A percentile compares a stretch with the other conserved stretches of the same genome.
These are phyloP conservation scores for Scomber scombrus DNA, from an alignment of 2,113 vertebrate species.

Conservation along the genomic window DNA sequence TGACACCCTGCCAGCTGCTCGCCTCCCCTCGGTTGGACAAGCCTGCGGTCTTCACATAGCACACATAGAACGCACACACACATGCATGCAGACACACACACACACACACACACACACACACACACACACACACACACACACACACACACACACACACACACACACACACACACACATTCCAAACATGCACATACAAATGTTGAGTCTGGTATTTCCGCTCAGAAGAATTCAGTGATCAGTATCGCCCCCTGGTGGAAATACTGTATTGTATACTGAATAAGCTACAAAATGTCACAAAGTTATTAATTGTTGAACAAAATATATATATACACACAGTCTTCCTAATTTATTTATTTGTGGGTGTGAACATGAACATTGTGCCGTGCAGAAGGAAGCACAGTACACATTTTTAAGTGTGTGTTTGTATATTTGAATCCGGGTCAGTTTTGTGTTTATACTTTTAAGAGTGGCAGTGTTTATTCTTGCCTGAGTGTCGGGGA, in stretches of 20 bases:
- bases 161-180: slow-evolving; percentile 37
- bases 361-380: background rate
- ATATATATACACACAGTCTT: background rate
- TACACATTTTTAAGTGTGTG: background rate
- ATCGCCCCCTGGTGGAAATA: slow-evolving; percentile 60
- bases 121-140: slow-evolving; percentile 19
- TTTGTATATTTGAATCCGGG: background rate
- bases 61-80: slow-evolving; percentile 59
- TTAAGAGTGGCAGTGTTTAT: slow-evolving; percentile 4
- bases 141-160: slow-evolving; percentile 36
- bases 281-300: too few species aligned
- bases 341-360: background rate
- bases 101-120: slow-evolving; percentile 29
- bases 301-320: too few species aligned
- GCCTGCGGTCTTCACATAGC: slow-evolving; percentile 60
- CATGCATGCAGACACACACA: too few species aligned
- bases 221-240: background rate
- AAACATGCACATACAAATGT: slow-evolving; percentile 55
- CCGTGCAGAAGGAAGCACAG: too few species aligned
- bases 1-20: slow-evolving; percentile 77
- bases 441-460: background rate
- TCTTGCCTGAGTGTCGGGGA: background rate
- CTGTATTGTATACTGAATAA: background rate
- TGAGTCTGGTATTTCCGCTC: slow-evolving; percentile 15
- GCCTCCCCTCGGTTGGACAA: slow-evolving; percentile 59